These are phyloP conservation scores for Caenorhabditis uteleia DNA, from an alignment of 2,888 invertebrate genomes.

Conservation along the genomic window DNA sequence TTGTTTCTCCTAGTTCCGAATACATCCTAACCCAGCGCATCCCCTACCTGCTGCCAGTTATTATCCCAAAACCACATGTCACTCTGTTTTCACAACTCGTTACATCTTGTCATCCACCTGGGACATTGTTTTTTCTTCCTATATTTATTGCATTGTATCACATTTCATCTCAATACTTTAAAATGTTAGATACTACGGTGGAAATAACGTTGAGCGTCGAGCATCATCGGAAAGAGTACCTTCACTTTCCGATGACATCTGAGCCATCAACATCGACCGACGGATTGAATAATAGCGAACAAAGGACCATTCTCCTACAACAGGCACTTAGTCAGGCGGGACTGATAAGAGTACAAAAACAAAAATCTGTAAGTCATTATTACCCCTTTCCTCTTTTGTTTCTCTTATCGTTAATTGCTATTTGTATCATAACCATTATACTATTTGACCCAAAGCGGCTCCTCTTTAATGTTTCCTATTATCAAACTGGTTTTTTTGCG, in stretches of 20 bases:
- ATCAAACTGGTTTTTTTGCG: too few species aligned
- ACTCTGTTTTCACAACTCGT: constrained; percentile 45
- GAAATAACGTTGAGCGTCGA: neutral
- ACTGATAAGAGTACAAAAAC: constrained; percentile 16
- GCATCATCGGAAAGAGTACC: too few species aligned
- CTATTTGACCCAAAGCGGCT: too few species aligned
- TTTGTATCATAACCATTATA: neutral
- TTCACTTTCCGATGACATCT: constrained; percentile 23
- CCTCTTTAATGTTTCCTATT: too few species aligned
- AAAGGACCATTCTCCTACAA: constrained; percentile 11
- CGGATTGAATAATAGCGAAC: neutral
- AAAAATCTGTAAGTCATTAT: constrained; percentile 4
- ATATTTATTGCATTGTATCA: constrained; percentile 6
- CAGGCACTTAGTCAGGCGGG: constrained; percentile 32
- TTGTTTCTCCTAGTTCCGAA: too few species aligned
- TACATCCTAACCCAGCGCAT: too few species aligned
- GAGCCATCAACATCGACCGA: constrained; percentile 36
- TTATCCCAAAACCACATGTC: constrained; percentile 47
- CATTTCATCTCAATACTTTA: too few species aligned
- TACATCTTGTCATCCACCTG: constrained; percentile 1
- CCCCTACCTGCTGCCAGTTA: constrained; percentile 44
- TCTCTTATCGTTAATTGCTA: neutral
- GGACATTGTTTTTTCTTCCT: neutral
- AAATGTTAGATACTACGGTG: too few species aligned
- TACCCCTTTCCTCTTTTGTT: neutral